Conservation (phyloP, 2,797 vertebrate species). For the Karalla daura region DNA sequence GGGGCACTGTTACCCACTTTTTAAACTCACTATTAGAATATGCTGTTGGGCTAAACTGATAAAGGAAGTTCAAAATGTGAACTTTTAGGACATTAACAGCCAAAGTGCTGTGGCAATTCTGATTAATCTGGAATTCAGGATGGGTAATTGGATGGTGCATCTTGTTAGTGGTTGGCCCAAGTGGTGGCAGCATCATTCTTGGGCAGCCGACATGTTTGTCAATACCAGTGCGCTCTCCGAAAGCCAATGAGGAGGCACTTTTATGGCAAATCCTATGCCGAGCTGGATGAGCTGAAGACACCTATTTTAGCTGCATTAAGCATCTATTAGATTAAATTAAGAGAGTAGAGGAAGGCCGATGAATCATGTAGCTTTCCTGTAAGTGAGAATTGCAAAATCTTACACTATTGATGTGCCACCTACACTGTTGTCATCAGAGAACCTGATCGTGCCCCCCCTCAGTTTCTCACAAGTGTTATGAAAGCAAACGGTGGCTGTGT, state of each 20-base stretch:
- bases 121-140: neutral
- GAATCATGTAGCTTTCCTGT: neutral
- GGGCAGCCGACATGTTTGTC: constrained; percentile 8
- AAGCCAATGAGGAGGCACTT: constrained; percentile 6
- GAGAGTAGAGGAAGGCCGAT: neutral
- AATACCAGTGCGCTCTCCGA: constrained; percentile 11
- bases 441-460: neutral
- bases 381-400: neutral
- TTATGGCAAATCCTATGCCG: neutral
- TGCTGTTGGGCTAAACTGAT: neutral
- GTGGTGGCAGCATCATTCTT: constrained; percentile 16
- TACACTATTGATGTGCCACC: neutral
- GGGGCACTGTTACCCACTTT: neutral
- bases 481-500: constrained; percentile 7
- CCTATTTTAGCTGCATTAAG: neutral
- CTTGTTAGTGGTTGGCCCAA: neutral
- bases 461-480: constrained; percentile 11
- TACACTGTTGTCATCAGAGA: neutral
- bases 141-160: neutral
- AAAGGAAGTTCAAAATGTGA: neutral
- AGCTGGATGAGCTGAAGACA: neutral
- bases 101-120: neutral
- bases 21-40: neutral
- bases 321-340: neutral
- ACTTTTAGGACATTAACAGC: neutral